A percentile compares a stretch with the other conserved stretches of the same genome.
These are phyloP conservation scores for Cynopterus brachyotis DNA, from an alignment of 2,113 vertebrate genomes.

Conservation along the genomic window DNA sequence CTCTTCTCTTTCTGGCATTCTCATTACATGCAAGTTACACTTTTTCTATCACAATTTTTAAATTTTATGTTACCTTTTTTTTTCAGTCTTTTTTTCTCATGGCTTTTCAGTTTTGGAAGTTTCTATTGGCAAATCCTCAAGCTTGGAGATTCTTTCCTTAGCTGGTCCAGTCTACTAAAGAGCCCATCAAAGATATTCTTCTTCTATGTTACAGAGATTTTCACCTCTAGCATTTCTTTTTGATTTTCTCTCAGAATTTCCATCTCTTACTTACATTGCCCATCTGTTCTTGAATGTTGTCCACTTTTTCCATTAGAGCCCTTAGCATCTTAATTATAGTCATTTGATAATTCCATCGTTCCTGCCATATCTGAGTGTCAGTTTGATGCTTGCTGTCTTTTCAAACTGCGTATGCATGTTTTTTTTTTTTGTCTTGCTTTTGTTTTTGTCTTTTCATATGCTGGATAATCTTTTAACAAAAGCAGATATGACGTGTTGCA, in stretches of 20 bases:
- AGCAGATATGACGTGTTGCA: neutral
- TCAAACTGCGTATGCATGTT: neutral
- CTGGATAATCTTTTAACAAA: neutral
- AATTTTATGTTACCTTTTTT: neutral
- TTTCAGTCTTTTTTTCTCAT: neutral
- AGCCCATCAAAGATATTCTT: neutral
- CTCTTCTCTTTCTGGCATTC: neutral
- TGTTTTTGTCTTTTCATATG: neutral
- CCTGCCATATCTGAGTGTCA: neutral
- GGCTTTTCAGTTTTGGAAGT: neutral
- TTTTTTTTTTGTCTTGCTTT: too few species aligned
- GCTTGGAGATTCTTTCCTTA: neutral
- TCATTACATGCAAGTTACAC: neutral
- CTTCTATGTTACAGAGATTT: neutral
- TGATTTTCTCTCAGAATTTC: neutral
- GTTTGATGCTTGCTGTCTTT: neutral
- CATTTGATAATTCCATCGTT: neutral
- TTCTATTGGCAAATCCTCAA: neutral
- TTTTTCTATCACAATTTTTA: neutral
- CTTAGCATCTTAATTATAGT: neutral
- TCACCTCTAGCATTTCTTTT: neutral
- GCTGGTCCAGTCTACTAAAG: neutral
- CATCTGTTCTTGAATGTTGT: neutral
- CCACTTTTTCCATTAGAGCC: neutral
- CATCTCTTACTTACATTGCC: neutral